phyloP scores from a whole-genome alignment of 2,888 invertebrate genomes.

The Tinea pellionella region DNA sequence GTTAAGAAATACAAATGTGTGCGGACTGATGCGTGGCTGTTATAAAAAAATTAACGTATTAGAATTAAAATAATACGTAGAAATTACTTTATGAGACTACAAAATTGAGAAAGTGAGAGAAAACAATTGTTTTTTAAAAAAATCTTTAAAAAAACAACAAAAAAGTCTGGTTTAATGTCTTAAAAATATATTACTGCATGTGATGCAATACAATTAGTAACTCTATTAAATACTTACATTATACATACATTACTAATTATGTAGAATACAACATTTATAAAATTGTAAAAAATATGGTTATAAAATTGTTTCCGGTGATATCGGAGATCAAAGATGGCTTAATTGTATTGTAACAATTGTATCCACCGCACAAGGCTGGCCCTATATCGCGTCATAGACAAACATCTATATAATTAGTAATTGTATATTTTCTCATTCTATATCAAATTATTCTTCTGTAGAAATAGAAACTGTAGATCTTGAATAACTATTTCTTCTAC shows the following conservation, averaged over 20 bases:
- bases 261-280: no score
- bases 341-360: no score
- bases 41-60: slow-evolving; percentile 20
- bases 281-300: no score
- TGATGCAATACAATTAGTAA: background rate
- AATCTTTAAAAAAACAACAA: slow-evolving; percentile 10
- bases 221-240: no score
- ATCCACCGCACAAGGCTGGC: no score
- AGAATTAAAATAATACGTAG: slow-evolving; percentile 14
- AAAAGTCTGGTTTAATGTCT: slow-evolving; percentile 36
- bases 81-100: background rate
- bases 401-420: background rate
- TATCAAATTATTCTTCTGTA: no score
- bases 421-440: background rate
- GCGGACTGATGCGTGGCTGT: background rate
- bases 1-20: no score
- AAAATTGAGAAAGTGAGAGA: background rate
- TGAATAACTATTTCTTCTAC: background rate
- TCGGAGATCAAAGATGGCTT: no score
- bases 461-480: no score
- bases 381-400: no score
- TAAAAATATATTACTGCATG: slow-evolving; percentile 16
- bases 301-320: no score
- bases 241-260: background rate
- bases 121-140: background rate